A percentile compares a stretch with the other conserved stretches of the same genome.
Evolutionary conservation across 2,113 vertebrate species (phyloP).

Genomic region (Apaloderma vittatum): DNA sequence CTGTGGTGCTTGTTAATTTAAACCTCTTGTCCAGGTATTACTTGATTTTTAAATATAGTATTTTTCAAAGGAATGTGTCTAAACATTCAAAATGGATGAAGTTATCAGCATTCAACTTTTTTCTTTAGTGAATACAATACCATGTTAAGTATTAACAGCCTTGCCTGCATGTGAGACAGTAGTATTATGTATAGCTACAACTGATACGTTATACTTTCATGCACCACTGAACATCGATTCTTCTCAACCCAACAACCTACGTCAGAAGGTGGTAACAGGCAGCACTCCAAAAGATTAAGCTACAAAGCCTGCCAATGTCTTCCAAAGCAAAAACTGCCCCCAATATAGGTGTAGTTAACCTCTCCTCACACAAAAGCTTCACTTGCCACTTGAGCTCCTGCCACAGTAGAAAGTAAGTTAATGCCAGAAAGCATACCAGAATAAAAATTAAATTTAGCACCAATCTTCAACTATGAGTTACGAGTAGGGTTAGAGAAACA

Average conservation of each 20-base stretch:
- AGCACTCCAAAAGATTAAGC: slow-evolving; percentile 43
- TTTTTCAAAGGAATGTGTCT: background rate
- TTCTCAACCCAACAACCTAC: background rate
- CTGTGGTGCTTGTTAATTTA: background rate
- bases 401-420: background rate
- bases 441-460: background rate
- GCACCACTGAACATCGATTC: background rate
- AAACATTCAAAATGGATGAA: background rate
- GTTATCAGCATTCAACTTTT: background rate
- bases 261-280: slow-evolving; percentile 36
- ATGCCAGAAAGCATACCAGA: background rate
- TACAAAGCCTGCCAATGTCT: slow-evolving; percentile 37
- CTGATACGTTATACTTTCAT: background rate
- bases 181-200: background rate
- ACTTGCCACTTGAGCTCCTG: background rate
- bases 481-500: background rate
- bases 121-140: background rate
- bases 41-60: background rate
- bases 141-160: slow-evolving; percentile 23
- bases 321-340: background rate
- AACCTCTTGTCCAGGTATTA: background rate
- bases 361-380: background rate
- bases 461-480: background rate
- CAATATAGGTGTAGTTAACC: slow-evolving; percentile 29
- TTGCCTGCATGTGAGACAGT: background rate